Percentiles rank a stretch among this genome's conserved stretches.
Conservation (phyloP, 2,888 invertebrate species). For the Schrankia costaestrigalis region DNA sequence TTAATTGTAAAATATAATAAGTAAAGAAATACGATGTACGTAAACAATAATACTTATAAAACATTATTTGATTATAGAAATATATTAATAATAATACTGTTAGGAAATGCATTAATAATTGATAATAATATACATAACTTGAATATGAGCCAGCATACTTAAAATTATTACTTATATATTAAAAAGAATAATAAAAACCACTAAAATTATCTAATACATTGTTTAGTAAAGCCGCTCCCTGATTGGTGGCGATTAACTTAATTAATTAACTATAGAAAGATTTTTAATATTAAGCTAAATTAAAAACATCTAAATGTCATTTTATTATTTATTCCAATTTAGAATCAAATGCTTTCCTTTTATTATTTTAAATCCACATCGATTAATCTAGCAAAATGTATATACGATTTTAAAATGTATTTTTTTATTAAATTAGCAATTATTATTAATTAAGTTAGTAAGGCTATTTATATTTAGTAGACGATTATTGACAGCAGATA, state of each 20-base stretch:
- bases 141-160: constrained; percentile 49
- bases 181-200: constrained; percentile 37
- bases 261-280: constrained; percentile 29
- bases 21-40: background rate
- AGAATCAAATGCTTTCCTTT: constrained; percentile 75
- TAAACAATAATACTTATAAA: background rate
- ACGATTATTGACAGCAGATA: constrained; percentile 51
- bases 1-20: background rate
- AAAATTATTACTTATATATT: constrained; percentile 43
- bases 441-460: constrained; percentile 72
- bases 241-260: constrained; percentile 22
- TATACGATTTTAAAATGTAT: constrained; percentile 58
- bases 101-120: constrained; percentile 5
- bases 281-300: constrained; percentile 33
- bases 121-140: constrained; percentile 42
- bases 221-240: constrained; percentile 31
- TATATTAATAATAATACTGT: background rate
- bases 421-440: constrained; percentile 48
- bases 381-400: constrained; percentile 68
- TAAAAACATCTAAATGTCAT: constrained; percentile 70
- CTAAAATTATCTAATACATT: constrained; percentile 26
- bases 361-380: constrained; percentile 66
- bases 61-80: constrained; percentile 4
- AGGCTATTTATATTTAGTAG: constrained; percentile 78
- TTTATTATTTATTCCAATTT: constrained; percentile 75